phyloP scores from a whole-genome alignment of 2,797 vertebrate genomes.

The Pantherophis alleghaniensis region DNA sequence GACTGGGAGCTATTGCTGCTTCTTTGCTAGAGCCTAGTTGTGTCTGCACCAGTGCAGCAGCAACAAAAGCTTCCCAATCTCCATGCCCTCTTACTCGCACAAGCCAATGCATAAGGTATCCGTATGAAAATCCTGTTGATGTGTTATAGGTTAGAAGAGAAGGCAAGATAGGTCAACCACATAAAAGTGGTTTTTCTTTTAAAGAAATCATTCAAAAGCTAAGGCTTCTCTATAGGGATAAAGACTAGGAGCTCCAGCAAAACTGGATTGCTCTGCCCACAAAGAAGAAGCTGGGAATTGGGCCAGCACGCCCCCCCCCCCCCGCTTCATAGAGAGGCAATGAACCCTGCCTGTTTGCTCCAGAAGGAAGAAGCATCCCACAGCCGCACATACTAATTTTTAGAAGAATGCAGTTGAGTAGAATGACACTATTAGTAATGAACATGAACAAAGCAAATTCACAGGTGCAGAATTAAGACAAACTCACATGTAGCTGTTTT shows the following conservation, averaged over 20 bases:
- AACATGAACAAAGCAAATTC: not conserved
- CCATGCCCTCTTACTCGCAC: not conserved
- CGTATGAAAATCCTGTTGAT: not conserved
- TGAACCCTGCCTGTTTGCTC: not conserved
- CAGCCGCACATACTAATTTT: not conserved
- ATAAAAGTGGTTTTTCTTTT: not conserved
- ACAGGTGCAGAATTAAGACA: conserved; percentile 19
- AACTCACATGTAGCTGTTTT: conserved; percentile 89
- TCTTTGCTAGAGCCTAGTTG: not conserved
- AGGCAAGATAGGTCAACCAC: not conserved
- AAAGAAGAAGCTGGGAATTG: not conserved
- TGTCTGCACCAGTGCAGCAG: not conserved
- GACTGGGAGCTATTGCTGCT: not conserved
- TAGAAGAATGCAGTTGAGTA: not conserved
- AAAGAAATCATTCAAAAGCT: not conserved
- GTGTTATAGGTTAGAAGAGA: not conserved
- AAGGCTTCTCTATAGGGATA: not conserved
- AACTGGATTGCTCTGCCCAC: not conserved
- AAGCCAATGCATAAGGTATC: not conserved
- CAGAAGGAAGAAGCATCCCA: not conserved
- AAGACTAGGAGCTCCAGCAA: not conserved
- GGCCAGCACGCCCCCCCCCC: not conserved
- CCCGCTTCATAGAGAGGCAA: not conserved
- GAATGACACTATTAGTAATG: not conserved
- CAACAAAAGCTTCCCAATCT: not conserved